phyloP scores from a whole-genome alignment of 1,140 invertebrate genomes.

The Proales similis region DNA sequence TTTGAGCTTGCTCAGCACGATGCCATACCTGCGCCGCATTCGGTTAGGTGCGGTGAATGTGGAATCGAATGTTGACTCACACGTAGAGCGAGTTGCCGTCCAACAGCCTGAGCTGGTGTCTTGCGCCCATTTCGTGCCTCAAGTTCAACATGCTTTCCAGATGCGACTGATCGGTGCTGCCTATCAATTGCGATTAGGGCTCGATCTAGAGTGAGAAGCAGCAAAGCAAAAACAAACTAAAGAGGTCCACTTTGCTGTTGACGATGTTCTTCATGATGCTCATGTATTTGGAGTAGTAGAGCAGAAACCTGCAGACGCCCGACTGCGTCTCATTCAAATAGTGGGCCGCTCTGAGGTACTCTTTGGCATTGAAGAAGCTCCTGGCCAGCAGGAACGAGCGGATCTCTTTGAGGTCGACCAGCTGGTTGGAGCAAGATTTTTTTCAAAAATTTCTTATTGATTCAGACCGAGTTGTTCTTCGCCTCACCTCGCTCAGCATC shows the following conservation, averaged over 20 bases:
- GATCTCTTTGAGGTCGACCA: conserved; percentile 38
- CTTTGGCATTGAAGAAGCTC: conserved; percentile 80
- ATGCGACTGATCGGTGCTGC: conserved; percentile 2
- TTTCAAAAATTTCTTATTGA: neutral
- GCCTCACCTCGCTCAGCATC: neutral
- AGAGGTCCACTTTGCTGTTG: conserved; percentile 21
- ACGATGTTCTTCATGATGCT: conserved; percentile 14
- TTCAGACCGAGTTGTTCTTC: neutral
- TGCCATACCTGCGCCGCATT: conserved; percentile 59
- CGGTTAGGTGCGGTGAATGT: too few relatives aligned
- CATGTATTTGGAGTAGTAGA: conserved; percentile 76
- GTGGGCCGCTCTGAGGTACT: conserved; percentile 80
- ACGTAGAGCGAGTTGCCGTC: conserved; percentile 22
- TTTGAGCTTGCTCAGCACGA: conserved; percentile 79
- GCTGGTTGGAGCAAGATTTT: neutral
- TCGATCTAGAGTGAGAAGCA: neutral
- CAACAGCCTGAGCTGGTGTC: conserved; percentile 19
- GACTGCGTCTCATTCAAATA: conserved; percentile 65
- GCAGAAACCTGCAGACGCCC: conserved; percentile 66
- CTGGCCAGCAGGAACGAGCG: conserved; percentile 68
- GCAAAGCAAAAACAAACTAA: conserved; percentile 3
- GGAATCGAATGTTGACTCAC: neutral
- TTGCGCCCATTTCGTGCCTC: conserved; percentile 42
- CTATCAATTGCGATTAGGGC: neutral
- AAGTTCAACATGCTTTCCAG: conserved; percentile 33